Evolutionary conservation across 2,113 vertebrate genomes (phyloP).

Genomic region (Arenaria interpres): DNA sequence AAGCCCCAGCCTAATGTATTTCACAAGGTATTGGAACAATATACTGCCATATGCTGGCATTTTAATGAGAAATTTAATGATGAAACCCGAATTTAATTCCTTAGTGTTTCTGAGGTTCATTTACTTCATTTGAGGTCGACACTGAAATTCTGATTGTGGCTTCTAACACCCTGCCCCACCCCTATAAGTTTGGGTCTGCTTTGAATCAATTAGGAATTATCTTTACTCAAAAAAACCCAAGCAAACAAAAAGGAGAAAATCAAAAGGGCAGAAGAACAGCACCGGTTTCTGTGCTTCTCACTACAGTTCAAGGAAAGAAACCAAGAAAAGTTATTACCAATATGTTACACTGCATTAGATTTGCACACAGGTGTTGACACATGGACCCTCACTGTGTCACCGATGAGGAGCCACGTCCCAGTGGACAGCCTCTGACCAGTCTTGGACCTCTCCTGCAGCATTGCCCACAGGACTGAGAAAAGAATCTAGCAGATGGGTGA

Average conservation of each 20-base stretch:
- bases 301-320: background rate
- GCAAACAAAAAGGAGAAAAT: background rate
- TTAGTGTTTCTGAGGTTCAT: background rate
- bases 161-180: background rate
- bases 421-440: background rate
- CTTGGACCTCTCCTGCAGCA: background rate
- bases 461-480: background rate
- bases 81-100: background rate
- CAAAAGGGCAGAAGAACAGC: background rate
- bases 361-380: background rate
- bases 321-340: background rate
- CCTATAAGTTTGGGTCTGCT: background rate
- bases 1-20: background rate
- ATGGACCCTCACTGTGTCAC: rapidly evolving
- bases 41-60: background rate
- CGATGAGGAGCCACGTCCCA: background rate
- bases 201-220: background rate
- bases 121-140: background rate
- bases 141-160: background rate
- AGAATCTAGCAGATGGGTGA: background rate
- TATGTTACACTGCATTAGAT: background rate
- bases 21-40: background rate
- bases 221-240: background rate
- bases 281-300: background rate
- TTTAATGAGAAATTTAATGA: background rate